These are phyloP conservation scores for Pundamilia nyererei DNA, from an alignment of 2,113 vertebrate species.

Conservation along the genomic window DNA sequence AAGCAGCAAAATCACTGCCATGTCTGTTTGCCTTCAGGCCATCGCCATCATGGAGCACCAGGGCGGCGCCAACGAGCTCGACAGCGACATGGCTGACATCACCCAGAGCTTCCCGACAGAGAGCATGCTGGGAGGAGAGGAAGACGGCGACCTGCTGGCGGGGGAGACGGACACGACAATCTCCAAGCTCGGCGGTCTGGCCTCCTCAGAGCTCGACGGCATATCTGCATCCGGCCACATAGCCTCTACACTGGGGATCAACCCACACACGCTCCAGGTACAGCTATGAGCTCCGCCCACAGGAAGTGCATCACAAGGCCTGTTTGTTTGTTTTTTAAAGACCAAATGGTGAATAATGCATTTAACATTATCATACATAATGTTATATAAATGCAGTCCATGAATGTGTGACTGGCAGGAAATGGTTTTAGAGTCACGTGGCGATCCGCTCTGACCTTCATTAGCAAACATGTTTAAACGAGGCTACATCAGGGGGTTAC, in stretches of 20 bases:
- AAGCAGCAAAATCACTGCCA: not conserved
- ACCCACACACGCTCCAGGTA: slow-evolving; percentile 93
- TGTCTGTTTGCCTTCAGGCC: slow-evolving; percentile 64
- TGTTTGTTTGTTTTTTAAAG: not conserved
- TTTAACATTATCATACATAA: not conserved
- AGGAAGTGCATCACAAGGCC: not conserved
- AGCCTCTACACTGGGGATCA: slow-evolving; percentile 82
- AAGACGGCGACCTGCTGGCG: not conserved
- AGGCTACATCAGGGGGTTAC: not conserved
- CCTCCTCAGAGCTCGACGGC: slow-evolving; percentile 67
- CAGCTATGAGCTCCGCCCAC: fast-evolving
- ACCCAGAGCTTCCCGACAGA: slow-evolving; percentile 81
- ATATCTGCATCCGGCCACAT: slow-evolving; percentile 81
- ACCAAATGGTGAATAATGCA: not conserved
- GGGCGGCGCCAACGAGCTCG: slow-evolving; percentile 78
- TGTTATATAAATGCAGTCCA: not conserved
- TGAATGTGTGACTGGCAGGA: not conserved
- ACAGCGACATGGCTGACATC: slow-evolving; percentile 96
- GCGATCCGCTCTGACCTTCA: not conserved
- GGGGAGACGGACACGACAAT: not conserved
- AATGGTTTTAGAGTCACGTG: not conserved
- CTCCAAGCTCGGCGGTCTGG: slow-evolving; percentile 8
- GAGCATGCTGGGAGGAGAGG: slow-evolving; percentile 39
- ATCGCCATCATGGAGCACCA: slow-evolving; percentile 72
- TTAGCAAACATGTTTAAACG: not conserved